Evolutionary conservation across 2,113 vertebrate species (phyloP), one percentile per base, ranked within the genome.

Genomic region (Antechinus stuartii): DNA sequence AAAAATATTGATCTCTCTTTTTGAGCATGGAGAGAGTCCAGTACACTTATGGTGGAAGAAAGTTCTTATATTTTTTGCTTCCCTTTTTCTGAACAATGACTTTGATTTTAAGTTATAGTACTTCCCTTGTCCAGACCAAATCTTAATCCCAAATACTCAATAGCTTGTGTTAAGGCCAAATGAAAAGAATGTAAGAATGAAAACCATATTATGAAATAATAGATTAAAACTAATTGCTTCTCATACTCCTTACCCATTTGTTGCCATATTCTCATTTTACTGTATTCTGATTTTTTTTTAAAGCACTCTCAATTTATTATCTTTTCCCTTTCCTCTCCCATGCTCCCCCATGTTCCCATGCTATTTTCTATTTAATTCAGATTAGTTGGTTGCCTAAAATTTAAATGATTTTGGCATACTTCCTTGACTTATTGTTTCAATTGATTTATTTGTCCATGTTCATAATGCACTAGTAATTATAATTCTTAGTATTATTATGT

Each of bases 401-500:
- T 95, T 96, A 89, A 96, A 92, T 47, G 47, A 95, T 49, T 68
- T 50, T 91, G 23, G 23, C 76, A 54, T 94, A 96, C 26, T 96
- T 95, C 68, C 68, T 9, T 84, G 68, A 84, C 42, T 42, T 84
- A 84, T 84, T 84, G n/a, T 84, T 84, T 84, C 42, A 84, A 84
- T 97, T 54, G 93, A 92, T 3, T 97, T 92, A 94, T 97, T 97
- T 96, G 3, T 89, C 90, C 57, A 94, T 96, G 97, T 84, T 97
- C 94, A 49, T 95, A 61, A 93, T 49, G 89, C n/a, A 92, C 94
- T 95, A 94, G 94, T 94, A 97, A 97, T 98, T 97, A 95, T 57
- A 97, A 94, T 96, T 95, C 89, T 96, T 97, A 96, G 50, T 96
- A 97, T 97, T 93, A 97, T 46, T 97, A 91, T 97, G 97, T 96